Base-by-base conservation (phyloP, 2,797 vertebrate genomes). In the Acanthiza pusilla region DNA sequence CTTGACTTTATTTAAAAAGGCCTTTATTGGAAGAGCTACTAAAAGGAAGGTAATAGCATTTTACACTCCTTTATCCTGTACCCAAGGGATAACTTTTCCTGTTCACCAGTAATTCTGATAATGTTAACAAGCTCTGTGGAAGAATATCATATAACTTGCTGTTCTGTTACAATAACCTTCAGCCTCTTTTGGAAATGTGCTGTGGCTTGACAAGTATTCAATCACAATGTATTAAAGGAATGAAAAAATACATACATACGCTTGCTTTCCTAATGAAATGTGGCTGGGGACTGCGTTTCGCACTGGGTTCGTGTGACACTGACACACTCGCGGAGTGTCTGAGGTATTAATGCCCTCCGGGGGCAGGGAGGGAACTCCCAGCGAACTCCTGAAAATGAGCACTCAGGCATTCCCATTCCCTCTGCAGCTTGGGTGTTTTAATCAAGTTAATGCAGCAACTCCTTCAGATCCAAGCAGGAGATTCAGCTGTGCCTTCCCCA, bases 401-500 rank as follows among this genome's bases (percentile, higher is more conserved):
- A 80, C 73, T 89, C 77, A 18, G 83, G 71, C 75, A 14, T 83
- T 94, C 83, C 32, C 85, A 94, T 73, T 96, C 94, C 93, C 91
- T 86, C 27, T 95, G 93, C 93, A 94, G n/a, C 73, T 26, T 20
- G 23, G 1, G 2, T 48, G 9, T 62, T 86, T 96, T 96, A 96
- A 95, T 95, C 94, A 94, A 94, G 40, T 2, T 72, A 58, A 68
- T 73, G 76, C 85, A 75, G 30, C 47, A 68, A 26, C 25, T 79
- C 16, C 40, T 81, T 32, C 4, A 57, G 36, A 61, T 11, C 23
- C 32, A 74, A 73, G 85, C 43, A 55, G 79, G 26, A 15, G 23
- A 1, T 11, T 47, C 32, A 50, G 16, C 38, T 13, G 22, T 60
- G 57, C 29, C 16, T 16, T 16, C 32, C 16, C 60, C 78, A 45